Percentiles rank a stretch among this genome's conserved stretches.
Conservation (phyloP, 2,888 invertebrate species). For the Selenia dentaria region DNA sequence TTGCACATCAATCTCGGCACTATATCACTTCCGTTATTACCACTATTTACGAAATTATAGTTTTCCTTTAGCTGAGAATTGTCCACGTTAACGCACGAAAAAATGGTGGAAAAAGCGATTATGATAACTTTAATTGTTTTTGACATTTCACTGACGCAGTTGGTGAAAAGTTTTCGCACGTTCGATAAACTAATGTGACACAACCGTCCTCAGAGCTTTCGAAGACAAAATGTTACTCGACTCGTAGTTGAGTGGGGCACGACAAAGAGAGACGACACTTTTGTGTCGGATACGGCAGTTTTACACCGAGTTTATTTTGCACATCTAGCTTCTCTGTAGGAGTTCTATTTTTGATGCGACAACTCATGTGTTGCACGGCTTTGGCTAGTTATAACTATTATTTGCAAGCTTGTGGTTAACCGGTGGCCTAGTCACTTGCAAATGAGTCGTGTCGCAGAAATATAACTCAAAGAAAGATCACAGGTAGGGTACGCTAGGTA, state of each 20-base stretch:
- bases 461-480: too few species aligned
- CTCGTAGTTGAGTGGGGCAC: slow-evolving; percentile 30
- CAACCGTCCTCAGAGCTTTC: slow-evolving; percentile 62
- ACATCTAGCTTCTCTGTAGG: slow-evolving; percentile 14
- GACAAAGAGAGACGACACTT: slow-evolving; percentile 30
- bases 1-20: slow-evolving; percentile 44
- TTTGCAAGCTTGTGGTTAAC: slow-evolving; percentile 18
- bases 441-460: not conserved
- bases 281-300: slow-evolving; percentile 46
- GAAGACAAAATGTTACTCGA: slow-evolving; percentile 58
- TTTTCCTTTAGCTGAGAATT: slow-evolving; percentile 37
- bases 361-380: slow-evolving; percentile 17
- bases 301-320: slow-evolving; percentile 27
- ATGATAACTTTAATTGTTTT: slow-evolving; percentile 51
- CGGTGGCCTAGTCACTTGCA: not conserved
- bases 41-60: slow-evolving; percentile 34
- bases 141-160: slow-evolving; percentile 43
- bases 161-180: slow-evolving; percentile 37
- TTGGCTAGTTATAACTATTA: slow-evolving; percentile 2
- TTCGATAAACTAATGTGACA: slow-evolving; percentile 42
- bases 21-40: slow-evolving; percentile 32
- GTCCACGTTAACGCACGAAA: slow-evolving; percentile 53
- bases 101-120: slow-evolving; percentile 50
- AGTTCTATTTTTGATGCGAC: slow-evolving; percentile 26
- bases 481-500: too few species aligned